A percentile compares a stretch with the other conserved stretches of the same genome.
Evolutionary conservation across 2,888 invertebrate species (phyloP).

Genomic region (Nephrotoma guestfalica): DNA sequence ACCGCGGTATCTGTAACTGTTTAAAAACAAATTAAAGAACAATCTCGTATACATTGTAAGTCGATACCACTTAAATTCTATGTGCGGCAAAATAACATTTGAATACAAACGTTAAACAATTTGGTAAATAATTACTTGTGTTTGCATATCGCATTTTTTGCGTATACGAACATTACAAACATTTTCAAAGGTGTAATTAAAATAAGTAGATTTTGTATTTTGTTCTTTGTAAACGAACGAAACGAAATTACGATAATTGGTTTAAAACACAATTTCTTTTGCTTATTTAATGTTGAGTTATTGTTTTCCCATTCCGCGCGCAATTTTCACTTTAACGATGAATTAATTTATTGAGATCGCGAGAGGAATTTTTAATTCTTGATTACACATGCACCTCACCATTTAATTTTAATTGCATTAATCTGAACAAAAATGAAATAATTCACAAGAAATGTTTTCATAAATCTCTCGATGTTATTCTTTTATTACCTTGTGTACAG

Average conservation of each 20-base stretch:
- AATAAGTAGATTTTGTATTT: neutral
- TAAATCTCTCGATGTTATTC: neutral
- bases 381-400: neutral
- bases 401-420: neutral
- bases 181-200: neutral
- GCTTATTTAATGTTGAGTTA: neutral
- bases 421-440: neutral
- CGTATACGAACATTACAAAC: neutral
- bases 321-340: neutral
- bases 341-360: neutral
- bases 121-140: neutral
- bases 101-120: neutral
- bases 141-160: neutral
- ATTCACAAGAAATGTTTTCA: neutral
- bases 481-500: neutral
- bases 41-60: too few relatives aligned
- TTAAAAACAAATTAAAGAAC: too few relatives aligned
- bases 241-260: neutral
- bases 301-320: neutral
- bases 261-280: neutral
- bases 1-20: too few relatives aligned
- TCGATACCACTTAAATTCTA: too few relatives aligned
- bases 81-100: neutral
- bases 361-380: neutral
- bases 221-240: neutral